A percentile compares a stretch with the other conserved stretches of the same genome.
Evolutionary conservation across 2,113 vertebrate genomes (phyloP).

Genomic region (Symphodus melops): DNA sequence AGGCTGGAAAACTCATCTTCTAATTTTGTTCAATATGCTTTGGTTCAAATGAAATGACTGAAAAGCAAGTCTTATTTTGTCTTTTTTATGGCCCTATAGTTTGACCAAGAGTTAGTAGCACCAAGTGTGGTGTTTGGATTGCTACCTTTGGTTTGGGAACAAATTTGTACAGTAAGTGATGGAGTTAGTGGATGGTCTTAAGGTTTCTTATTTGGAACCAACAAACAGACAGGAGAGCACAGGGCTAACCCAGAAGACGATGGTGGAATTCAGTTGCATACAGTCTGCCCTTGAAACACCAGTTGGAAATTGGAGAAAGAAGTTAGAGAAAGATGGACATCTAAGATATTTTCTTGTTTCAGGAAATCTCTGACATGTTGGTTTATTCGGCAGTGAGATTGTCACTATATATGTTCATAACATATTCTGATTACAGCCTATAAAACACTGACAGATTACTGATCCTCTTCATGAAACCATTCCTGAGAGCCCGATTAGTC

Average conservation of each 20-base stretch:
- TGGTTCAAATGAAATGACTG: not conserved
- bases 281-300: not conserved
- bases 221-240: not conserved
- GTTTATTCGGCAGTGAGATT: not conserved
- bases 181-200: too few relatives aligned
- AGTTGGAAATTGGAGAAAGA: not conserved
- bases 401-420: not conserved
- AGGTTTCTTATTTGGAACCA: not conserved
- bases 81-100: too few relatives aligned
- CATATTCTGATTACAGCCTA: not conserved
- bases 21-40: not conserved
- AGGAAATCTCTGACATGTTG: not conserved
- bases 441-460: slow-evolving; percentile 1
- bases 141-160: too few relatives aligned
- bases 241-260: not conserved
- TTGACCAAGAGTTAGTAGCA: too few relatives aligned
- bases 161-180: too few relatives aligned
- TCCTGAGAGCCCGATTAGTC: slow-evolving; percentile 31
- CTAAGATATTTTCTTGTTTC: not conserved
- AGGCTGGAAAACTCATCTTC: not conserved
- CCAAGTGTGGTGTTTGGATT: too few relatives aligned
- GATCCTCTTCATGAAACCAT: slow-evolving; percentile 7
- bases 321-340: not conserved
- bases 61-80: too few relatives aligned
- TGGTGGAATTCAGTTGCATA: not conserved